Evolutionary conservation across 2,888 invertebrate species (phyloP), one percentile per base, ranked within the genome.

Genomic region (Pterostichus niger): DNA sequence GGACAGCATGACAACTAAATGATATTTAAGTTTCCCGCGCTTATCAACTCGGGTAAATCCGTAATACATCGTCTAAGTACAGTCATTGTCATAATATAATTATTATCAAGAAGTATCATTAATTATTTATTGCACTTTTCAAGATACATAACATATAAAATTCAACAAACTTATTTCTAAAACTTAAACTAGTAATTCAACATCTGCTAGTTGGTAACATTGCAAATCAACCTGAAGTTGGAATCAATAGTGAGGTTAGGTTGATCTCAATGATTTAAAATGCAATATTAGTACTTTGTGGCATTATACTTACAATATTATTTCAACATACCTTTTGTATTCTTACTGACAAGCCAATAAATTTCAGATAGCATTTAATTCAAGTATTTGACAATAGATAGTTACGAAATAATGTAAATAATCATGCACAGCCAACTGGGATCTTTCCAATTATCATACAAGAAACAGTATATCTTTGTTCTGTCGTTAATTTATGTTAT

Each of bases 61-160:
- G 80, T 68, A n/a, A 54, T 13, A 68, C 31, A 10, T 49, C 79
- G 79, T 17, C 44, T 56, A 31, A 40, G 73, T 75, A 82, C 61
- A 82, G 46, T 46, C 75, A 73, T 56, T 13, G 75, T 56, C 54
- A 75, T 46, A 82, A 82, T 61, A 77, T 82, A 82, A 31, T 82
- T 46, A 40, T 40, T 40, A 40, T 40, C 56, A 71, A 40, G 54
- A 33, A 13, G 13, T 52, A 73, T 44, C 61, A 61, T 40, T 33
- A 49, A 59, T 46, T 82, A 82, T 82, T 82, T 82, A 54, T 80
- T 64, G 40, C n/a, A 44, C 59, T 24, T 73, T 82, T 75, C 44
- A 82, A 24, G 61, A 75, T 82, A 82, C 82, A 82, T 82, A 15
- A 82, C 75, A 82, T 82, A 82, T 82, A 82, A 82, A 40, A 56